Evolutionary conservation across 2,888 invertebrate genomes (phyloP).

Genomic region (Sinelater perroti): DNA sequence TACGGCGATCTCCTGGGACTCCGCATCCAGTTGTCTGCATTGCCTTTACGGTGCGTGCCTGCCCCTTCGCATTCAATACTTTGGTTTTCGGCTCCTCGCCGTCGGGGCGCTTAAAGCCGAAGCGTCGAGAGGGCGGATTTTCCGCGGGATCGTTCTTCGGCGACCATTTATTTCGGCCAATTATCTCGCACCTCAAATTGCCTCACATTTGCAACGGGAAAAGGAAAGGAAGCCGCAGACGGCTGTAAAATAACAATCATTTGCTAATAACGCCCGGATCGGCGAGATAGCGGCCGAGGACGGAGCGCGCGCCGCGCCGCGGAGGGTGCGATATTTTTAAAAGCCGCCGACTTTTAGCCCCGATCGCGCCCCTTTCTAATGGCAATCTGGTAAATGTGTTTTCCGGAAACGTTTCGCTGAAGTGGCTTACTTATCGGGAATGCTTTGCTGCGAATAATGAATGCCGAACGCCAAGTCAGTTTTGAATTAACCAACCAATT

Average conservation of each 20-base stretch:
- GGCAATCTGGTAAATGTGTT: constrained; percentile 9
- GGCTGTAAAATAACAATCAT: constrained; percentile 14
- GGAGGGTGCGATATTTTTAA: constrained; percentile 15
- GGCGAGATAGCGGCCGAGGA: constrained; percentile 1
- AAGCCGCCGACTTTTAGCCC: constrained; percentile 2
- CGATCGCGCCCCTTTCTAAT: background rate
- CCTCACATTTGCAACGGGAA: no score
- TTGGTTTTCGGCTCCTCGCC: background rate
- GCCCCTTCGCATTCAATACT: constrained; percentile 23
- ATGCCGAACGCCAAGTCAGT: no score
- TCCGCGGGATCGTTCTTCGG: no score
- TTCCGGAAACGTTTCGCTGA: no score
- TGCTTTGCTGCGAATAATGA: no score
- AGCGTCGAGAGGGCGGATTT: background rate
- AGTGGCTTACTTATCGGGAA: no score
- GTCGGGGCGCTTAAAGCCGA: background rate
- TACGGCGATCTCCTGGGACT: constrained; percentile 23
- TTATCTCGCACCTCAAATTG: no score
- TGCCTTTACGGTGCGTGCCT: constrained; percentile 27
- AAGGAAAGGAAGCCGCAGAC: background rate
- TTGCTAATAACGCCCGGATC: constrained; percentile 13
- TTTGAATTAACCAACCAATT: no score
- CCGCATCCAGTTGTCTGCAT: constrained; percentile 30
- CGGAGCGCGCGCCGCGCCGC: constrained; percentile 1
- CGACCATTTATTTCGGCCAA: no score